A percentile compares a stretch with the other conserved stretches of the same genome.
Conservation (phyloP, 2,797 vertebrate genomes). For the Amblyopsis hoosieri region DNA sequence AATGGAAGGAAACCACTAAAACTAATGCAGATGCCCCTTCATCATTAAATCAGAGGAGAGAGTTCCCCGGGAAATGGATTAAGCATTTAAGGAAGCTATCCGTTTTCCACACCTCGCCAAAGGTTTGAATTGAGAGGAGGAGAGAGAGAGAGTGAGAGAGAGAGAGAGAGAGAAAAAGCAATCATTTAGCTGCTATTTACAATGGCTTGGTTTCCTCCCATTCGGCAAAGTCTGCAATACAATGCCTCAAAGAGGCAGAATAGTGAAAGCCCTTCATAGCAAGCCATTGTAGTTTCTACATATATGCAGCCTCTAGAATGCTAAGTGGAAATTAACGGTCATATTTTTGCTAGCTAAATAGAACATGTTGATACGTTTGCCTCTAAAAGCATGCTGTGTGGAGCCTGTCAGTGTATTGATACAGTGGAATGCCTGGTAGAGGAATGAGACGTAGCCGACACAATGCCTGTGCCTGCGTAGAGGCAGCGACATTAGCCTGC, state of each 20-base stretch:
- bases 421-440: constrained; percentile 78
- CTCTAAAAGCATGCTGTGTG: constrained; percentile 80
- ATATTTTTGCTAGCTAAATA: constrained; percentile 78
- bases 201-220: constrained; percentile 72
- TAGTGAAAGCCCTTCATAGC: constrained; percentile 64
- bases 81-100: constrained; percentile 70
- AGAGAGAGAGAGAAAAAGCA: constrained; percentile 64
- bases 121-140: constrained; percentile 70
- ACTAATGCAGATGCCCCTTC: constrained; percentile 70
- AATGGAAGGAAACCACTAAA: constrained; percentile 61
- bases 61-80: constrained; percentile 69
- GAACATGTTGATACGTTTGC: constrained; percentile 76
- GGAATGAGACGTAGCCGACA: constrained; percentile 74
- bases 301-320: constrained; percentile 68
- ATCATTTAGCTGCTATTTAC: constrained; percentile 84
- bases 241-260: constrained; percentile 61
- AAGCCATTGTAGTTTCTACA: constrained; percentile 67
- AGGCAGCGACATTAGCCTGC: constrained; percentile 74
- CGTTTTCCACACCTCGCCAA: constrained; percentile 59
- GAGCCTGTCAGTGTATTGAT: constrained; percentile 78
- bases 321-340: constrained; percentile 68
- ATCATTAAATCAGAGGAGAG: constrained; percentile 68
- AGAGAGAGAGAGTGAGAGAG: no score
- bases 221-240: constrained; percentile 70
- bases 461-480: constrained; percentile 82